Evolutionary conservation across 2,113 vertebrate genomes (phyloP).

Genomic region (Amazona guildingii): DNA sequence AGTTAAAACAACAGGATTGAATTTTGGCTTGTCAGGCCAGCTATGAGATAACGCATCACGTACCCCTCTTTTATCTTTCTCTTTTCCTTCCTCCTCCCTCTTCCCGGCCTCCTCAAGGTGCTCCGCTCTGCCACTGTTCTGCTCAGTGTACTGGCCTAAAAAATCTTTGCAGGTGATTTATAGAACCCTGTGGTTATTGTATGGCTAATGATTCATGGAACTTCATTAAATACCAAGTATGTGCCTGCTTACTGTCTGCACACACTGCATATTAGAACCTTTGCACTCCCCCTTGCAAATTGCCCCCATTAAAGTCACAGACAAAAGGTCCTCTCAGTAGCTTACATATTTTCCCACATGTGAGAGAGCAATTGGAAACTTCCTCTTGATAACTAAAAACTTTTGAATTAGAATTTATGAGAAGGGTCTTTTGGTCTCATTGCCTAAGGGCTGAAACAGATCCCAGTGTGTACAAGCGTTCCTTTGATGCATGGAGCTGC

Average conservation of each 20-base stretch:
- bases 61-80: not conserved
- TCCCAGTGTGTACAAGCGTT: conserved; percentile 60
- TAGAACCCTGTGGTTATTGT: conserved; percentile 43
- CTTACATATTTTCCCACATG: conserved; percentile 78
- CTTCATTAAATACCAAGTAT: conserved; percentile 72
- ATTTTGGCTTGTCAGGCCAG: conserved; percentile 42
- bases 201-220: conserved; percentile 65
- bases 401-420: conserved; percentile 76
- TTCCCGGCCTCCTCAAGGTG: not conserved
- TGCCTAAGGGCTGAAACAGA: conserved; percentile 70
- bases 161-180: conserved; percentile 60
- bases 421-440: conserved; percentile 70
- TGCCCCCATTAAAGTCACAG: conserved; percentile 69
- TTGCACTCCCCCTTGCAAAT: conserved; percentile 67
- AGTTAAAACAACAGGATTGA: conserved; percentile 66
- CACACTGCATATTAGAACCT: conserved; percentile 71
- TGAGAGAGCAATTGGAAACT: conserved; percentile 79
- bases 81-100: not conserved
- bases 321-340: conserved; percentile 80
- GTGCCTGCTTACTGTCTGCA: conserved; percentile 70
- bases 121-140: conserved; percentile 4
- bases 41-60: not conserved
- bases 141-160: not conserved
- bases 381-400: conserved; percentile 77
- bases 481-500: conserved; percentile 62